Base-by-base conservation (phyloP, 2,113 vertebrate species). In the Gobiocypris rarus region DNA sequence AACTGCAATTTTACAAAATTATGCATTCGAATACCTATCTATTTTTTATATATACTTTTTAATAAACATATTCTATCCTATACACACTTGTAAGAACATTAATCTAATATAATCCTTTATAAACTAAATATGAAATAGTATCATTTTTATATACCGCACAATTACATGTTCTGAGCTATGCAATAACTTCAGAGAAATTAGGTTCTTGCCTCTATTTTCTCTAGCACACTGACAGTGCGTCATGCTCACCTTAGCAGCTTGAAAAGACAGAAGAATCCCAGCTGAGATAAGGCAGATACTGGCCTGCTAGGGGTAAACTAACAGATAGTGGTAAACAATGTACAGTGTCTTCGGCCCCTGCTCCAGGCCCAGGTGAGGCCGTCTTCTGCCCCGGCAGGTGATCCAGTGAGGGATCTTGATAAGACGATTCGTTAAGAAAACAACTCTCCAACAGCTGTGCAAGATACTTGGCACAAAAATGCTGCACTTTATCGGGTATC, bases 351-450 rank as follows among this genome's bases (percentile, higher is more conserved):
- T 63, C 52, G 73, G 73, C 73, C 0, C 52, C 70, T 24, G 69
- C 54, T 75, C 17, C 15, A 11, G 22, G n/a, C 41, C 77, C 89
- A 88, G 89, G 89, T 89, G 87, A 86, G 76, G 31, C 67, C 76
- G 70, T 59, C 38, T 41, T n/a, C 58, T 50, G 78, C 71, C 54
- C 70, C 69, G 52, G 88, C 85, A 92, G 87, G 88, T 90, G 92
- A 87, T 75, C 86, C 88, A 83, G 38, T 77, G 90, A 88, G 86
- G 85, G 85, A 91, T 85, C 89, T 82, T 85, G 91, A 93, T 94
- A 92, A 92, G 90, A 92, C 87, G 88, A 89, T 91, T 87, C 86
- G 89, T 93, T 94, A 93, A 91, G 90, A 93, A 93, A 94, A 93
- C 90, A 93, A 90, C 89, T 90, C 73, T 58, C 54, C 81, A 86